Conservation (phyloP, 2,797 vertebrate species). For the Peromyscus melanophrys region DNA sequence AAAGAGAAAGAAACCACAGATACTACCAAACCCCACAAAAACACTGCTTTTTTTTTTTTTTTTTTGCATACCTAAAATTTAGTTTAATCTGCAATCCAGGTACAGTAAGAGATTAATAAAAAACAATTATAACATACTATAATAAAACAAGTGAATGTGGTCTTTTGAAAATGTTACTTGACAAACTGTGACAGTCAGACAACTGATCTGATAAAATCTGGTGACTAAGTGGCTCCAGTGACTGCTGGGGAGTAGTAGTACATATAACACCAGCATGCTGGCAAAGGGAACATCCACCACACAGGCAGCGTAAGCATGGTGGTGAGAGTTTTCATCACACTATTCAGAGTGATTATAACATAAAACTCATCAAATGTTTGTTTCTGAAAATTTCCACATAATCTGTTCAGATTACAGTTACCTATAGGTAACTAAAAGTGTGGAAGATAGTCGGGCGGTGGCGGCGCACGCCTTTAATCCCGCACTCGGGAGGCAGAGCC, state of each 20-base stretch:
- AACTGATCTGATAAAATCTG: neutral
- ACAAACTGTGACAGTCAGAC: neutral
- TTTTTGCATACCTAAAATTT: neutral
- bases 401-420: neutral
- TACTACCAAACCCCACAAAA: neutral
- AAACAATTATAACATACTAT: neutral
- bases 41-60: neutral
- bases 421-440: neutral
- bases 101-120: neutral
- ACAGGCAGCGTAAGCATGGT: neutral
- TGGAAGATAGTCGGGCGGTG: too few relatives aligned
- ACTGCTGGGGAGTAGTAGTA: neutral
- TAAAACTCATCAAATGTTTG: neutral
- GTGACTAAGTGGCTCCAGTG: neutral
- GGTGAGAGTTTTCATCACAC: neutral
- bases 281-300: neutral
- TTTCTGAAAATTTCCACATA: neutral
- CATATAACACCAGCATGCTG: too few relatives aligned
- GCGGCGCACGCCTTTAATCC: too few relatives aligned
- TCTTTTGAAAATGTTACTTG: neutral
- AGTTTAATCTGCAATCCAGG: neutral
- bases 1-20: neutral
- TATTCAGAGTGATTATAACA: neutral
- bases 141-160: neutral
- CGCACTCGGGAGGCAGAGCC: too few relatives aligned